A percentile compares a stretch with the other conserved stretches of the same genome.
These are phyloP conservation scores for Danio jaintianensis DNA, from an alignment of 2,797 vertebrate genomes.

Conservation along the genomic window DNA sequence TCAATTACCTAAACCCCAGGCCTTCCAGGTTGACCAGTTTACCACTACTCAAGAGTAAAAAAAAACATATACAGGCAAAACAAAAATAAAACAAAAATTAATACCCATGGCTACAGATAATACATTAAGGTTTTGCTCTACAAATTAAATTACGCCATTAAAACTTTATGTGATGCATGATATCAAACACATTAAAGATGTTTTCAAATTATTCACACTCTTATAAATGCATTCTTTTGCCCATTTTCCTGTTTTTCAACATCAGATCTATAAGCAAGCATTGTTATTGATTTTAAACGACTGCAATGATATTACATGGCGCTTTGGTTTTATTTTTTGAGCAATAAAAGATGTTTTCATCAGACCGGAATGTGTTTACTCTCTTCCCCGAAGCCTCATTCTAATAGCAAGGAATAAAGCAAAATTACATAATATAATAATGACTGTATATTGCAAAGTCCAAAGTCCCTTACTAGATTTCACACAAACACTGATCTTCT, in stretches of 20 bases:
- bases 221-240: slow-evolving; percentile 10
- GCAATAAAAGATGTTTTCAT: slow-evolving; percentile 53
- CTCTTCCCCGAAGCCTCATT: slow-evolving; percentile 54
- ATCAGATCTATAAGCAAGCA: neutral
- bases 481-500: slow-evolving; percentile 45
- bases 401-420: slow-evolving; percentile 69
- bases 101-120: too few species aligned
- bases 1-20: too few species aligned
- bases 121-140: too few species aligned
- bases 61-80: too few species aligned
- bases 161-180: neutral
- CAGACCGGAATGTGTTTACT: slow-evolving; percentile 40
- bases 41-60: too few species aligned
- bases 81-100: too few species aligned
- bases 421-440: slow-evolving; percentile 63
- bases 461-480: slow-evolving; percentile 56
- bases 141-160: too few species aligned
- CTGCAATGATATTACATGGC: slow-evolving; percentile 27
- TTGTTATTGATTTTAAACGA: slow-evolving; percentile 9
- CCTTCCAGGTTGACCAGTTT: too few species aligned
- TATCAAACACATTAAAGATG: slow-evolving; percentile 68
- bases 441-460: slow-evolving; percentile 50
- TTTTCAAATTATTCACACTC: slow-evolving; percentile 71
- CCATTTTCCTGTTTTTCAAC: slow-evolving; percentile 31
- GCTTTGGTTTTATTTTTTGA: slow-evolving; percentile 44